phyloP scores from a whole-genome alignment of 2,113 vertebrate genomes.

The Varanus komodoensis region DNA sequence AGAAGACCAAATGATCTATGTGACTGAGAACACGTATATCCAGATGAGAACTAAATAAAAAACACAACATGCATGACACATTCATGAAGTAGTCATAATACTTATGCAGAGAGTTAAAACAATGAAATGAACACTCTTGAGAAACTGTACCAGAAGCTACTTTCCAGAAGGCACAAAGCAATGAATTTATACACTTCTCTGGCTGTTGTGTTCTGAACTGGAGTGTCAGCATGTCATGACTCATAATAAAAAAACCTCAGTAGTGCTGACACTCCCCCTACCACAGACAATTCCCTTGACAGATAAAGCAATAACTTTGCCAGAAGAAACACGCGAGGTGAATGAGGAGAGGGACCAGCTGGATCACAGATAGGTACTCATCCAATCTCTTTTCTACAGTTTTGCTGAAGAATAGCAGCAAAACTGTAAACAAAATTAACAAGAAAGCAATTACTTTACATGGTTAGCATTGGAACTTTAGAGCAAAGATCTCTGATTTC shows the following conservation, averaged over 20 bases:
- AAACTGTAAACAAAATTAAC: not conserved
- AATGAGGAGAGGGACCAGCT: not conserved
- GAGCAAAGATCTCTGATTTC: not conserved
- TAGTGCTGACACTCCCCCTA: not conserved
- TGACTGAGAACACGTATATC: not conserved
- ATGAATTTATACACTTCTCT: not conserved
- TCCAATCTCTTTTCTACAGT: not conserved
- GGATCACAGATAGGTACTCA: not conserved
- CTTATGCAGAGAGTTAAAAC: not conserved
- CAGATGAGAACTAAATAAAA: not conserved
- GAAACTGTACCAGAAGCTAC: not conserved
- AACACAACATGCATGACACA: not conserved
- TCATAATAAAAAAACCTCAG: constrained; percentile 9
- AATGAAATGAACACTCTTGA: not conserved
- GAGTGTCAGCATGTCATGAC: not conserved
- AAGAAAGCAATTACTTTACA: constrained; percentile 4
- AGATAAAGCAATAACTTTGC: constrained; percentile 34
- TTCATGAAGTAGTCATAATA: not conserved
- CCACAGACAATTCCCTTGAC: not conserved
- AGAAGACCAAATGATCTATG: not conserved
- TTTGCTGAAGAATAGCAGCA: not conserved
- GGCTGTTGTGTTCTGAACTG: not conserved
- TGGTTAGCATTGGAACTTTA: rapidly evolving
- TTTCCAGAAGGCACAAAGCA: not conserved
- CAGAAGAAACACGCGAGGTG: not conserved